phyloP scores from a whole-genome alignment of 2,888 invertebrate species.

The Tenthredo amoena region DNA sequence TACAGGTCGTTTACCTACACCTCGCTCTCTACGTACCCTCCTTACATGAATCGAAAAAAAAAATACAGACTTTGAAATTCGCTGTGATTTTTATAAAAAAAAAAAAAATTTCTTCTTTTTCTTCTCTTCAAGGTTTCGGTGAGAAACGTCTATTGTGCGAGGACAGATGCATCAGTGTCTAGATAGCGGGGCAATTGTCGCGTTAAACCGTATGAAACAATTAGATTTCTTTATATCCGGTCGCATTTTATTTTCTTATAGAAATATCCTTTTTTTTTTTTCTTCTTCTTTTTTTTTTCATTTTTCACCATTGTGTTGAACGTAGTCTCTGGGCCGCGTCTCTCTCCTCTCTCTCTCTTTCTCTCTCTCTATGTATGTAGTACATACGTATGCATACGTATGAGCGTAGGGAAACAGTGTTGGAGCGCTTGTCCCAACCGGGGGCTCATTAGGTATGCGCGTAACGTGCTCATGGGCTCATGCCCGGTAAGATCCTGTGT shows the following conservation, averaged over 20 bases:
- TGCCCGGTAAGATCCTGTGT: slow-evolving; percentile 67
- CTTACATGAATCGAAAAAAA: too few relatives aligned
- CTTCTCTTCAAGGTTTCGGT: not conserved
- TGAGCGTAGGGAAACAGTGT: not conserved
- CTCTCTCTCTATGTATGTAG: not conserved
- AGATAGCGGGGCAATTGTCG: slow-evolving; percentile 31
- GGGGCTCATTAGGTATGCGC: slow-evolving; percentile 71
- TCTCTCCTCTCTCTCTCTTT: not conserved
- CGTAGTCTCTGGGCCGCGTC: not conserved
- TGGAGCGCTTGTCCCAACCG: slow-evolving; percentile 29
- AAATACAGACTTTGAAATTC: too few relatives aligned
- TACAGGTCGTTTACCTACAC: not conserved
- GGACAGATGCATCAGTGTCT: slow-evolving; percentile 15
- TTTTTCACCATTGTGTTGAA: not conserved
- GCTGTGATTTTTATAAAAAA: too few relatives aligned
- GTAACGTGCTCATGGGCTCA: slow-evolving; percentile 66
- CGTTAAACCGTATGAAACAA: slow-evolving; percentile 43
- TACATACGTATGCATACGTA: not conserved
- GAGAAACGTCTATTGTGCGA: not conserved
- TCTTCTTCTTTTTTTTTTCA: not conserved
- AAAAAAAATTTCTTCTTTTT: not conserved
- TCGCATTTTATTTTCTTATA: slow-evolving; percentile 32
- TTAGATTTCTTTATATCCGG: slow-evolving; percentile 63
- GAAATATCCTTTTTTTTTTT: not conserved
- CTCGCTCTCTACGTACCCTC: too few relatives aligned